Conservation (phyloP, 2,113 vertebrate species). For the Campylomormyrus tamandua region DNA sequence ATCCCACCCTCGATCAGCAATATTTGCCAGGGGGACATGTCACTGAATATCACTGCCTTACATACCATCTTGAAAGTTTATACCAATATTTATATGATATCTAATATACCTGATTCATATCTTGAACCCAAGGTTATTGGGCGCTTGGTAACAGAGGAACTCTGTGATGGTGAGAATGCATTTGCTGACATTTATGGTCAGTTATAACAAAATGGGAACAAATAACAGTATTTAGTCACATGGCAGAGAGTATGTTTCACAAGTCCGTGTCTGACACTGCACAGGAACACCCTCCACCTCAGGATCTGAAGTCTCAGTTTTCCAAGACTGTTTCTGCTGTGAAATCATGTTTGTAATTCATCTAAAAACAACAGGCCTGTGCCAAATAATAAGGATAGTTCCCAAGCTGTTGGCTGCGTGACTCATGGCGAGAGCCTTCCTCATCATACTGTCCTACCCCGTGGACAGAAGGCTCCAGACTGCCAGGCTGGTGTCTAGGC, state of each 20-base stretch:
- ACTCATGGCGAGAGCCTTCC: background rate
- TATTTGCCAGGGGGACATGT: background rate
- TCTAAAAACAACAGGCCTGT: background rate
- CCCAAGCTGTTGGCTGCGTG: background rate
- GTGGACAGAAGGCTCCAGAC: conserved; percentile 50
- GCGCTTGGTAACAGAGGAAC: background rate
- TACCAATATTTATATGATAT: background rate
- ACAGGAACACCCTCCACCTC: background rate
- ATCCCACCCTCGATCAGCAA: background rate
- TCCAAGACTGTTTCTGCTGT: background rate
- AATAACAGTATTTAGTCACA: background rate
- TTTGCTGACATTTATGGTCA: background rate
- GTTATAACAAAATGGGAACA: background rate
- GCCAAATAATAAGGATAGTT: background rate
- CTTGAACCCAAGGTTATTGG: background rate
- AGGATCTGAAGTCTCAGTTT: background rate
- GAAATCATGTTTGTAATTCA: background rate
- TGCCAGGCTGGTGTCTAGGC: conserved; percentile 38
- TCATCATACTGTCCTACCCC: conserved; percentile 47
- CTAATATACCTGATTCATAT: background rate
- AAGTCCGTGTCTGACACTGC: background rate
- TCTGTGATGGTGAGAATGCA: background rate
- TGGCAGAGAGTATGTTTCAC: background rate
- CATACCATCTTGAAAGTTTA: background rate
- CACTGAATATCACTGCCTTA: background rate